Conservation (phyloP, 30 jellyfish, hydroid and myxozoan genomes). For the Catostylus mosaicus region DNA sequence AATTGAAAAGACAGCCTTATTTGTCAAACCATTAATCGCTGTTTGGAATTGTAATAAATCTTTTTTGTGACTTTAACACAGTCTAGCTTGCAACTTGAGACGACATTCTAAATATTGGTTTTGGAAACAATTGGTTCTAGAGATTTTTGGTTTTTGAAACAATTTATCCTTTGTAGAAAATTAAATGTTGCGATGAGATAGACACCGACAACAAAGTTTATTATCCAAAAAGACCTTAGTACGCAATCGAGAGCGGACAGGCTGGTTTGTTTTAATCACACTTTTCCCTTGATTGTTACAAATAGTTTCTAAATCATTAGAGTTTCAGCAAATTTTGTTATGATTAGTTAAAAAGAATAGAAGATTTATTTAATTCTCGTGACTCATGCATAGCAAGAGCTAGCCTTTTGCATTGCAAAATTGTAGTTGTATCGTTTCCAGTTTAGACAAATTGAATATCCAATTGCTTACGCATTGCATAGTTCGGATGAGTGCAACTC, state of each 20-base stretch:
- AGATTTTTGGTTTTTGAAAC: no score
- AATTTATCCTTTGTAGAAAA: no score
- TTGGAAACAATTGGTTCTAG: no score
- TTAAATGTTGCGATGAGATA: no score
- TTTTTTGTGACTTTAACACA: no score
- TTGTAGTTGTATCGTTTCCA: background rate
- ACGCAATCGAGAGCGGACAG: background rate
- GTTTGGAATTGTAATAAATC: no score
- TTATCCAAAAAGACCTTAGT: background rate
- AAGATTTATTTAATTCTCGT: background rate
- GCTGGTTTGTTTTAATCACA: background rate
- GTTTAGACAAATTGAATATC: background rate
- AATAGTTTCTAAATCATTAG: background rate
- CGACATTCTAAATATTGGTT: no score
- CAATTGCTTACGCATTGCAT: background rate
- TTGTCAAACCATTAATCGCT: no score
- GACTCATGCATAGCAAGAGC: slow-evolving; percentile 37
- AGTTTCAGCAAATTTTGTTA: background rate
- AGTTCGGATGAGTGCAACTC: background rate
- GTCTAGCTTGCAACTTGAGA: no score
- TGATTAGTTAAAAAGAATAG: background rate
- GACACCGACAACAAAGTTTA: no score
- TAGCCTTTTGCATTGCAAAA: slow-evolving; percentile 36
- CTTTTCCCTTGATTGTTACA: background rate
- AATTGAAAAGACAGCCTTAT: no score